Percentiles rank a stretch among this genome's conserved stretches.
Evolutionary conservation across 2,113 vertebrate species (phyloP).

Genomic region (Cololabis saira): DNA sequence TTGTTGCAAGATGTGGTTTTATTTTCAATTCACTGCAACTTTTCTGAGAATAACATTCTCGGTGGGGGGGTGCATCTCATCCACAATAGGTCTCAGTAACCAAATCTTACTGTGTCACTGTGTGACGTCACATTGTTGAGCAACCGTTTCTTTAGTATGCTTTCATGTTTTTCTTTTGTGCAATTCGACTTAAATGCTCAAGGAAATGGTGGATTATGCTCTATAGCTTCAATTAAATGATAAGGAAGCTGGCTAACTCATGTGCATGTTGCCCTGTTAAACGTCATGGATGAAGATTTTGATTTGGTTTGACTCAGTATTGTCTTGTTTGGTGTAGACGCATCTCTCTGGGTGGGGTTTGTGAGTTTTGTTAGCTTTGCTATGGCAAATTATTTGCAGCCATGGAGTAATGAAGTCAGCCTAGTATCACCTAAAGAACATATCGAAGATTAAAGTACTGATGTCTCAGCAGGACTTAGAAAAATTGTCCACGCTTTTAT

Average conservation of each 20-base stretch:
- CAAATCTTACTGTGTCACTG: slow-evolving; percentile 20
- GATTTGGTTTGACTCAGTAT: slow-evolving; percentile 22
- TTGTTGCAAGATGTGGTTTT: slow-evolving; percentile 22
- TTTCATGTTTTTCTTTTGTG: slow-evolving; percentile 30
- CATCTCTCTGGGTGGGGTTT: background rate
- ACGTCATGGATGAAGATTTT: slow-evolving; percentile 6
- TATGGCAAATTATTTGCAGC: no score
- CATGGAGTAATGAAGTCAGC: no score
- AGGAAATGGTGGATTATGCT: background rate
- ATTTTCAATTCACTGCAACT: slow-evolving; percentile 24
- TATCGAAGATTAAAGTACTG: no score
- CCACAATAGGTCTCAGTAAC: slow-evolving; percentile 25
- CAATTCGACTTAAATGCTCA: slow-evolving; percentile 15
- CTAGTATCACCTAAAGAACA: no score
- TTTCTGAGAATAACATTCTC: slow-evolving; percentile 47
- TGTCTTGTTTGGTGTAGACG: slow-evolving; percentile 12
- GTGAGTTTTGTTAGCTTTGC: no score
- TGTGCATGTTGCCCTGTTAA: background rate
- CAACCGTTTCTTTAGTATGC: slow-evolving; percentile 16
- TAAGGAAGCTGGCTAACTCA: slow-evolving; percentile 6
- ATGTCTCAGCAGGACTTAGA: no score
- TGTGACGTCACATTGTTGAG: slow-evolving; percentile 45
- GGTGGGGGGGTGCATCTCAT: slow-evolving; percentile 31
- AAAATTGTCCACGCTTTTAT: no score
- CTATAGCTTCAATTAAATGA: slow-evolving; percentile 17